A percentile compares a stretch with the other conserved stretches of the same genome.
Conservation (phyloP, 1,140 invertebrate species). For the Rhyacophila brunnea region DNA sequence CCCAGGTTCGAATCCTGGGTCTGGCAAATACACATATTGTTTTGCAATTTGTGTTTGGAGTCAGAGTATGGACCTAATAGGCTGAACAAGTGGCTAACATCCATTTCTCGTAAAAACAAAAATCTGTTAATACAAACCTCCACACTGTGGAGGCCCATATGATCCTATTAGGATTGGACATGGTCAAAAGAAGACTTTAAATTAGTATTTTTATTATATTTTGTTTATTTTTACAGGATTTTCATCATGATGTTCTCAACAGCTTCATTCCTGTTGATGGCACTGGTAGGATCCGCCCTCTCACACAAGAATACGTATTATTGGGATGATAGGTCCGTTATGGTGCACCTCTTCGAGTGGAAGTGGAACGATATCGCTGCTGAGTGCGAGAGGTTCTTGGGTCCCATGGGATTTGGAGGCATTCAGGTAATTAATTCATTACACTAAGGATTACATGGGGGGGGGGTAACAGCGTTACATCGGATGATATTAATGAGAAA, state of each 20-base stretch:
- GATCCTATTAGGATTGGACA: too few relatives aligned
- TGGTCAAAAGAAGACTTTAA: too few relatives aligned
- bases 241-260: slow-evolving; percentile 12
- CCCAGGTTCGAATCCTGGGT: too few relatives aligned
- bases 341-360: slow-evolving; percentile 84
- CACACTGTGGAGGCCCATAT: too few relatives aligned
- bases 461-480: too few relatives aligned
- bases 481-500: too few relatives aligned
- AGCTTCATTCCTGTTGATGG: slow-evolving; percentile 10
- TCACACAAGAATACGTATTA: slow-evolving; percentile 42
- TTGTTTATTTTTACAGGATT: neutral
- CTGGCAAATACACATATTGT: too few relatives aligned
- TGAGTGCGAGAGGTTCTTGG: slow-evolving; percentile 81
- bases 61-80: neutral
- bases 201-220: neutral
- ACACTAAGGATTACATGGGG: too few relatives aligned
- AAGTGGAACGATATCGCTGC: slow-evolving; percentile 78
- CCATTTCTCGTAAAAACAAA: too few relatives aligned
- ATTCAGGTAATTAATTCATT: slow-evolving; percentile 75
- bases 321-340: slow-evolving; percentile 48
- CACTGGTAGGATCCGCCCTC: neutral
- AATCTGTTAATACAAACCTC: too few relatives aligned
- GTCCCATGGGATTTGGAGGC: slow-evolving; percentile 70
- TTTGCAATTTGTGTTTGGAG: too few relatives aligned
- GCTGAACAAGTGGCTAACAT: too few relatives aligned